Conservation (phyloP, 1,140 invertebrate species). For the Harpegnathos saltator region DNA sequence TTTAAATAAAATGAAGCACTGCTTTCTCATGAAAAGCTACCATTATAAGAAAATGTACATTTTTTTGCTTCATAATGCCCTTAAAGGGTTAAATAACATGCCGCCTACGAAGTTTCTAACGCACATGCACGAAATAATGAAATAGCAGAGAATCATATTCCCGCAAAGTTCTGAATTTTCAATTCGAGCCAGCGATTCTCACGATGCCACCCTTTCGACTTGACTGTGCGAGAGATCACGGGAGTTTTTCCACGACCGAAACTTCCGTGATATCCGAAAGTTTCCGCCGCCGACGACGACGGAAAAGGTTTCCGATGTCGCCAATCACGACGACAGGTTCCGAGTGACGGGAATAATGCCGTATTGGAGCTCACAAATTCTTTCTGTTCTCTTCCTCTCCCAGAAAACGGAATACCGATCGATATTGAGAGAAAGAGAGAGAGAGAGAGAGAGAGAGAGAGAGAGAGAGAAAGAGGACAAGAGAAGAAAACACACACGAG, state of each 20-base stretch:
- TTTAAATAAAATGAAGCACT: no score
- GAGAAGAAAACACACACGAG: no score
- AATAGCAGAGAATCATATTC: neutral
- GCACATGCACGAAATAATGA: neutral
- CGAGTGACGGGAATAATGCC: neutral
- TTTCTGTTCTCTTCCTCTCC: no score
- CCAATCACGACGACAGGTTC: neutral
- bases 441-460: neutral
- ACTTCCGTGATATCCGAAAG: slow-evolving; percentile 54
- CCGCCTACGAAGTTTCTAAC: neutral
- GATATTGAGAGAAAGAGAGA: neutral
- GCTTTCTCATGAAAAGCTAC: no score
- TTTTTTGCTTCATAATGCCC: no score
- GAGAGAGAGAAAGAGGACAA: no score
- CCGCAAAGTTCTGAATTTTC: neutral
- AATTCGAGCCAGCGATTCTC: slow-evolving; percentile 44
- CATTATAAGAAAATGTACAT: no score
- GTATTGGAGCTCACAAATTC: slow-evolving; percentile 40
- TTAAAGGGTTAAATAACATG: no score
- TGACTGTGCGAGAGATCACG: neutral
- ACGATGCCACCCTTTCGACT: slow-evolving; percentile 36
- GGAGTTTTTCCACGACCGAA: slow-evolving; percentile 50
- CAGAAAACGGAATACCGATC: slow-evolving; percentile 11
- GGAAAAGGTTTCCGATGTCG: slow-evolving; percentile 61
- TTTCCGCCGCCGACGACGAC: neutral